Evolutionary conservation across 2,797 vertebrate genomes (phyloP).

Genomic region (Spinus olivaceus): DNA sequence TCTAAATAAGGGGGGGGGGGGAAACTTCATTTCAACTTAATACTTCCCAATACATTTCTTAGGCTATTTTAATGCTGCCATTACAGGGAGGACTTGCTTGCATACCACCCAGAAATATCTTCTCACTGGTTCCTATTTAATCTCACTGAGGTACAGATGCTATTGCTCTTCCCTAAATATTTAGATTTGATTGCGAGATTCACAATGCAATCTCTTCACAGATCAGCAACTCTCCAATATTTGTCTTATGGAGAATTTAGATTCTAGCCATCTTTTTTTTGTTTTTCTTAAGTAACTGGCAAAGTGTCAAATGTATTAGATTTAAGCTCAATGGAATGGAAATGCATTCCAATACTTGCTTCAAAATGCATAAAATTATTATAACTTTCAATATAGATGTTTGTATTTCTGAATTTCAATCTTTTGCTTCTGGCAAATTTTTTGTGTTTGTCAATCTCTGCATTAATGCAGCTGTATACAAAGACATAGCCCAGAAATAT

Average conservation of each 20-base stretch:
- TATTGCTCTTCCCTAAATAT: not conserved
- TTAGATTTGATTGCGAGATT: not conserved
- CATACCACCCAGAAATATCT: not conserved
- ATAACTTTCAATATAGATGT: not conserved
- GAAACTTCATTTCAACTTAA: not conserved
- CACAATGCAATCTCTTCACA: not conserved
- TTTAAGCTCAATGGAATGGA: not conserved
- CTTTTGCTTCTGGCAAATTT: not conserved
- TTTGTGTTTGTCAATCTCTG: not conserved
- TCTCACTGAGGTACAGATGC: not conserved
- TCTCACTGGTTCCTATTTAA: not conserved
- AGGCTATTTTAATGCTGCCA: not conserved
- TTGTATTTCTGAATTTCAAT: not conserved
- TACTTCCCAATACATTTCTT: not conserved
- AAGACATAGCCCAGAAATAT: not conserved
- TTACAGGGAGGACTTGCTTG: not conserved
- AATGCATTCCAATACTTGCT: not conserved
- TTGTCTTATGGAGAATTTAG: not conserved
- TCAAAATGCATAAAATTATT: not conserved
- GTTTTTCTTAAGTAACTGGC: not conserved
- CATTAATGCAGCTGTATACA: not conserved
- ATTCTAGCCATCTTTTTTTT: not conserved
- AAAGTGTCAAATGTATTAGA: not conserved
- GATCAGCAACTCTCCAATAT: not conserved
- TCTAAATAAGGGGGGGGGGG: not conserved